These are phyloP conservation scores for Delphinus delphis DNA, from an alignment of 2,113 vertebrate species.

Conservation along the genomic window DNA sequence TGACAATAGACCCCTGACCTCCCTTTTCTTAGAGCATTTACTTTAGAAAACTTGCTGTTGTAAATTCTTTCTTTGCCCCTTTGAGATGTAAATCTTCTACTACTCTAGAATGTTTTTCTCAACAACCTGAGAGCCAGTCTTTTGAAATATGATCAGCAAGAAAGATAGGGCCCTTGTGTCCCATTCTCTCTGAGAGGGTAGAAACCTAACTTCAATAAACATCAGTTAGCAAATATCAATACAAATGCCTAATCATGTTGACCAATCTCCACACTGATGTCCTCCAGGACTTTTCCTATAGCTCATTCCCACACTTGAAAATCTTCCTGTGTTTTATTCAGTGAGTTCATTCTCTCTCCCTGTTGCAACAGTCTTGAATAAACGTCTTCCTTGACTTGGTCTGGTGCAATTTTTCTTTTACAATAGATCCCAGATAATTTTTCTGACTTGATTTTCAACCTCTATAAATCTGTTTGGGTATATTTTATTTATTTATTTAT, in stretches of 20 bases:
- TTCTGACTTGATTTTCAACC: slow-evolving; percentile 35
- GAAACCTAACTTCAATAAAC: background rate
- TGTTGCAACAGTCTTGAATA: background rate
- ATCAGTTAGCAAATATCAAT: background rate
- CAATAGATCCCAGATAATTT: background rate
- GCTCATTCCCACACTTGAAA: background rate
- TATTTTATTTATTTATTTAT: background rate
- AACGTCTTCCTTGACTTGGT: background rate
- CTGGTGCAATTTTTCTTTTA: background rate
- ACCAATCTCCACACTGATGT: background rate
- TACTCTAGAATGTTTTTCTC: background rate
- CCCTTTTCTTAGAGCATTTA: background rate
- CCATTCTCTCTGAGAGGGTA: background rate
- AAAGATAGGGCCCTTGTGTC: background rate
- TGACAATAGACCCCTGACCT: background rate
- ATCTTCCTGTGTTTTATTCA: background rate
- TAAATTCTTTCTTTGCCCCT: background rate
- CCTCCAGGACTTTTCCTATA: background rate
- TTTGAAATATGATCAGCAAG: background rate
- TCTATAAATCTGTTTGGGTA: background rate
- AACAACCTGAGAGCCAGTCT: background rate
- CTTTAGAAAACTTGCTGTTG: background rate
- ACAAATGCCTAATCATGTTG: background rate
- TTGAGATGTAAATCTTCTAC: slow-evolving; percentile 24
- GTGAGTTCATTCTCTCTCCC: background rate